These are phyloP conservation scores for Pogonomyrmex californicus DNA, from an alignment of 1,140 invertebrate species.

Conservation along the genomic window DNA sequence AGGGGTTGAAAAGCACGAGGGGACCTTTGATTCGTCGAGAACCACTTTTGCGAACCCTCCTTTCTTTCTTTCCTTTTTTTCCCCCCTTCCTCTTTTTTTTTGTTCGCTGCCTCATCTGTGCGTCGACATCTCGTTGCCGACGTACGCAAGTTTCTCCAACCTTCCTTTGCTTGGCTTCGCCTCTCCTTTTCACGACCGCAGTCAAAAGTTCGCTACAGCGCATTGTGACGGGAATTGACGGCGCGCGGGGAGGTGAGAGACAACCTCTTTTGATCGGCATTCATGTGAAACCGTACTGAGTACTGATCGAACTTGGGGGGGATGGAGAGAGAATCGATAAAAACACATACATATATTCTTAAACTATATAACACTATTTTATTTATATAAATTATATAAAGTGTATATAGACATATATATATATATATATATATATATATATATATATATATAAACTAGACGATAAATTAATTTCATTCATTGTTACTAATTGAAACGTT, in stretches of 20 bases:
- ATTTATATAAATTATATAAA: no score
- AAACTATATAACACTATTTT: no score
- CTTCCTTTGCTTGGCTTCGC: constrained; percentile 50
- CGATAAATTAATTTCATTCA: constrained; percentile 15
- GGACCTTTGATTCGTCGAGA: constrained; percentile 72
- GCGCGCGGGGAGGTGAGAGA: not conserved
- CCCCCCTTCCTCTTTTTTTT: constrained; percentile 22
- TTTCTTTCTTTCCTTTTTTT: constrained; percentile 50
- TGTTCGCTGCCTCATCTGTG: constrained; percentile 26
- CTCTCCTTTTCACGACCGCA: constrained; percentile 50
- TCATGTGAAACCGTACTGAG: constrained; percentile 16
- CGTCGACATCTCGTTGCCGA: constrained; percentile 52
- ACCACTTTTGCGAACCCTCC: constrained; percentile 69
- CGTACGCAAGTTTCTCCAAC: constrained; percentile 10
- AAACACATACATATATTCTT: no score
- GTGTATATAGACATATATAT: no score
- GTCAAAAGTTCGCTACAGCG: constrained; percentile 63
- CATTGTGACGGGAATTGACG: constrained; percentile 59
- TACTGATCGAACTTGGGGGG: not conserved
- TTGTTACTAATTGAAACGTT: not conserved
- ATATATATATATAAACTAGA: not conserved
- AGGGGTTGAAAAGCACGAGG: constrained; percentile 44
- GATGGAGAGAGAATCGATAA: constrained; percentile 3
- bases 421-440: no score
- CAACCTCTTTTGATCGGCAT: constrained; percentile 35